Evolutionary conservation across 2,888 invertebrate species (phyloP), one percentile per base, ranked within the genome.

Genomic region (Thera obeliscata): DNA sequence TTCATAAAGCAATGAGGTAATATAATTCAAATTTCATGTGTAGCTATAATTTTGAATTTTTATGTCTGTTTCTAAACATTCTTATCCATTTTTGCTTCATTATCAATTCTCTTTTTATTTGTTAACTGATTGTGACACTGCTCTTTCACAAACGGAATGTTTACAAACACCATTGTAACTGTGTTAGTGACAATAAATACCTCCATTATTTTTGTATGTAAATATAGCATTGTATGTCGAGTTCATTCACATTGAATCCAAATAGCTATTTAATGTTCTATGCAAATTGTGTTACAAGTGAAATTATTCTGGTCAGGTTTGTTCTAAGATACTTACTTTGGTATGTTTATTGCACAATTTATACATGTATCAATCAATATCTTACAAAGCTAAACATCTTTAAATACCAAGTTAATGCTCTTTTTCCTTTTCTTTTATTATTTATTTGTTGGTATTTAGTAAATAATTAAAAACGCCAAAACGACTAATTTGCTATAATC

Each of bases 211-310:
- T 81, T 82, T 81, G 76, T 79, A 85, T 85, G 83, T 83, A 82
- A 86, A 87, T 85, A 68, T 71, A 72, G 80, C 83, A 85, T 86
- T 87, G 86, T 87, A 69, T 74, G 70, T 74, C 12, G 78, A 79
- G 88, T 85, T 87, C 87, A 78, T 86, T 87, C 80, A 78, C 84
- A 81, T 81, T 77, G 76, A 77, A 80, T 80, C 81, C 76, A 77
- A 82, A 83, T 79, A 74, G 77, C 70, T 76, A 73, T 73, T 72
- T 33, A 65, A 71, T 72, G 69, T 65, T 69, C 66, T 66, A 70
- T 75, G 74, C 61, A 66, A 68, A 72, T 71, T 64, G 71, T 78
- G 74, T 69, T 76, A 76, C 78, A 77, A 78, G 71, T 82, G 78
- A 82, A 12, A 77, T 79, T 83, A 83, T 86, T 83, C 79, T 69